phyloP scores from a whole-genome alignment of 2,888 invertebrate genomes.

The Furcula furcula region DNA sequence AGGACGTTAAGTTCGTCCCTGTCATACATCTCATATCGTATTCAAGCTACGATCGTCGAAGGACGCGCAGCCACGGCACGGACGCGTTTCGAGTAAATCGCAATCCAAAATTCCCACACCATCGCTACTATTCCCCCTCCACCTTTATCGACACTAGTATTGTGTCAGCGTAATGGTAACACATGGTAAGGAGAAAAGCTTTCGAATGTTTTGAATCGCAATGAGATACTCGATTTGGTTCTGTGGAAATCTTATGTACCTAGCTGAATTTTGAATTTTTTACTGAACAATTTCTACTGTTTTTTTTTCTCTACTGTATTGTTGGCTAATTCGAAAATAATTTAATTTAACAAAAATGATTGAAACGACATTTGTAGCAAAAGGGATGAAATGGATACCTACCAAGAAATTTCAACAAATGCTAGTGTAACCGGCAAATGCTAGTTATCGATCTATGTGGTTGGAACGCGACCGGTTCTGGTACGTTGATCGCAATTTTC shows the following conservation, averaged over 20 bases:
- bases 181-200: slow-evolving; percentile 51
- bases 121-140: slow-evolving; percentile 16
- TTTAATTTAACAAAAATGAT: no score
- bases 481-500: slow-evolving; percentile 5
- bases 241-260: slow-evolving; percentile 37
- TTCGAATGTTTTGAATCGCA: slow-evolving; percentile 43
- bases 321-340: no score
- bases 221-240: slow-evolving; percentile 38
- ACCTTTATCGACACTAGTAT: slow-evolving; percentile 40
- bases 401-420: no score
- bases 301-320: no score
- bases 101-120: slow-evolving; percentile 46
- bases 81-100: slow-evolving; percentile 68
- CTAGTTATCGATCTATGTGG: background rate
- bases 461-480: background rate
- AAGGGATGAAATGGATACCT: no score
- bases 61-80: slow-evolving; percentile 64
- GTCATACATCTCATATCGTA: slow-evolving; percentile 36
- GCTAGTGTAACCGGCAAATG: background rate
- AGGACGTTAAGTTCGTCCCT: slow-evolving; percentile 32
- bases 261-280: slow-evolving; percentile 16
- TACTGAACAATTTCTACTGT: slow-evolving; percentile 5
- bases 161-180: slow-evolving; percentile 53
- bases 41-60: slow-evolving; percentile 58
- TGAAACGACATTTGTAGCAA: no score